Conservation (phyloP, 2,888 invertebrate genomes). For the Pyrrhosoma nymphula region DNA sequence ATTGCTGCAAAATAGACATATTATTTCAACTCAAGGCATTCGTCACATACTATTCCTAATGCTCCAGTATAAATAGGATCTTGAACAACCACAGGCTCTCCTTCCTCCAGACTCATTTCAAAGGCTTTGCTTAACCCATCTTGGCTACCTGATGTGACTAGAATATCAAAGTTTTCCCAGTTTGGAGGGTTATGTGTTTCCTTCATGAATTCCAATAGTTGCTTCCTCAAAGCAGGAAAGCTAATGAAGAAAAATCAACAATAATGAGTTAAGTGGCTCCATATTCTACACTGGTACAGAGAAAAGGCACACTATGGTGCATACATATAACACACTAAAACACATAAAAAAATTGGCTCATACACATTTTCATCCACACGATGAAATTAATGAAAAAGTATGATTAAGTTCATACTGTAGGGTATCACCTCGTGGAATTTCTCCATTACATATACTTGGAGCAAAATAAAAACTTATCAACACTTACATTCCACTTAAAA, state of each 20-base stretch:
- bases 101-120: constrained; percentile 85
- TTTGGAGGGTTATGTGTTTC: constrained; percentile 84
- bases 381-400: no score
- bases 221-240: constrained; percentile 81
- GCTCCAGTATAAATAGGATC: constrained; percentile 87
- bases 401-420: no score
- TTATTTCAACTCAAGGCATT: neutral
- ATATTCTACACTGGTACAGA: neutral
- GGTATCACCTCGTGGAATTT: no score
- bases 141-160: constrained; percentile 88
- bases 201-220: constrained; percentile 83
- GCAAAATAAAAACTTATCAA: no score
- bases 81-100: constrained; percentile 86
- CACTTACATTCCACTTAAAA: no score
- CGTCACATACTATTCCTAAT: constrained; percentile 82
- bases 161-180: constrained; percentile 79
- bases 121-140: constrained; percentile 88
- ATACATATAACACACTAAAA: neutral
- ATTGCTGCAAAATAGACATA: neutral
- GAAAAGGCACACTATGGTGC: neutral
- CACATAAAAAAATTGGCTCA: neutral
- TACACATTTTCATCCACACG: no score
- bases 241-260: constrained; percentile 75
- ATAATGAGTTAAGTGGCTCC: neutral
- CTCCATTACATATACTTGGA: no score